phyloP scores from a whole-genome alignment of 2,113 vertebrate genomes.

The Tachycineta bicolor region DNA sequence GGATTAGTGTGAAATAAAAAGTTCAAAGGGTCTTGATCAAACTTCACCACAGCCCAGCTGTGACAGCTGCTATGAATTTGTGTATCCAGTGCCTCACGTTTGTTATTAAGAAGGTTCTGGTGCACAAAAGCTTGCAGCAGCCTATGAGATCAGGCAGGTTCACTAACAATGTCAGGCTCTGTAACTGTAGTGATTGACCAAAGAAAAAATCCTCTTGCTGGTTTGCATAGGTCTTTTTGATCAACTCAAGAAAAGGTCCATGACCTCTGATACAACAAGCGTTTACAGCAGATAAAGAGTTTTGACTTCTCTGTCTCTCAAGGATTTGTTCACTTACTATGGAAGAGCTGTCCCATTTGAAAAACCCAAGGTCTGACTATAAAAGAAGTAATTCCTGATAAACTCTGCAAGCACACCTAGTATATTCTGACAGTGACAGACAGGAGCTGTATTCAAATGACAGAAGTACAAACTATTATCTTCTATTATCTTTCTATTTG shows the following conservation, averaged over 20 bases:
- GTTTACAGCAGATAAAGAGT: not conserved
- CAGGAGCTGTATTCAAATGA: not conserved
- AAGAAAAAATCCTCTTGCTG: not conserved
- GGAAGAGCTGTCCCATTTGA: conserved; percentile 8
- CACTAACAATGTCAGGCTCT: conserved; percentile 51
- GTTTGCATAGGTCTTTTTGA: conserved; percentile 54
- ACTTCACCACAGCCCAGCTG: conserved; percentile 48
- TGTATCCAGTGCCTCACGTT: conserved; percentile 27
- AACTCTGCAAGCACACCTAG: not conserved
- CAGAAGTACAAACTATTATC: not conserved
- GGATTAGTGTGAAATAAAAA: conserved; percentile 72
- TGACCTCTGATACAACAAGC: conserved; percentile 4
- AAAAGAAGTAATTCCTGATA: not conserved
- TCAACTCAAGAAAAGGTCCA: conserved; percentile 24
- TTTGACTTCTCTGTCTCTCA: not conserved
- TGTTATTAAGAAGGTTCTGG: conserved; percentile 25
- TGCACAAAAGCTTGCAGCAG: not conserved
- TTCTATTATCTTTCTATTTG: not conserved
- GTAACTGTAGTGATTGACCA: conserved; percentile 52
- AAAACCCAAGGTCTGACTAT: not conserved
- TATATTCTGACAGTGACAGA: not conserved
- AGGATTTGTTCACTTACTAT: not conserved
- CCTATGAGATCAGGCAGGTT: conserved; percentile 26
- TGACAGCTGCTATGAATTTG: conserved; percentile 68
- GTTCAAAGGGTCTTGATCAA: conserved; percentile 73